Conservation (phyloP, 2,888 invertebrate genomes). For the Epinotia bilunana region DNA sequence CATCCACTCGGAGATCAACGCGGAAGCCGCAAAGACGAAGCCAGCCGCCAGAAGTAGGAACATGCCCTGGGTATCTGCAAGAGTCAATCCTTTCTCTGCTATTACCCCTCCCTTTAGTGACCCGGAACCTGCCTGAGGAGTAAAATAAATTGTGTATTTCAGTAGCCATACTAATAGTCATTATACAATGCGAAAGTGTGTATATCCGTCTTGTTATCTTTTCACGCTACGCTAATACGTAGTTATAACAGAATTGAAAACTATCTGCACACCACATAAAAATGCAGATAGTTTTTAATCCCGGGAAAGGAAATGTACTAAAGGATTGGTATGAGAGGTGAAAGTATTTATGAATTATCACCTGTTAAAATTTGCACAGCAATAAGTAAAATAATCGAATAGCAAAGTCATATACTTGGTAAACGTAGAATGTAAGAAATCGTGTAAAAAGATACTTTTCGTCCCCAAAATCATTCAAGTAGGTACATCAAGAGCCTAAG, state of each 20-base stretch:
- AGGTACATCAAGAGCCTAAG: no score
- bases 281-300: neutral
- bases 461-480: no score
- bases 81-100: conserved; percentile 89
- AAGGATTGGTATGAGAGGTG: no score
- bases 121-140: conserved; percentile 74
- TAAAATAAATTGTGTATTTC: conserved; percentile 5
- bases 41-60: conserved; percentile 89
- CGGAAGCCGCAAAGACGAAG: conserved; percentile 86
- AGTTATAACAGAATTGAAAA: no score
- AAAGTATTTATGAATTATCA: neutral
- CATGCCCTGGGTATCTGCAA: conserved; percentile 93
- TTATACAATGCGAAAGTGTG: neutral
- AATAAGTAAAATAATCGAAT: no score
- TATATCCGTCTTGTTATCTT: neutral
- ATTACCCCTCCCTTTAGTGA: conserved; percentile 73
- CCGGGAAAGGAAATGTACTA: no score
- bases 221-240: neutral
- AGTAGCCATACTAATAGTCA: neutral
- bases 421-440: no score
- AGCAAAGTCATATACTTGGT: no score
- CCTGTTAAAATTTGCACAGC: neutral
- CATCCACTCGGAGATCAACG: conserved; percentile 88
- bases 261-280: no score
- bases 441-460: no score